A percentile compares a stretch with the other conserved stretches of the same genome.
Evolutionary conservation across 1,140 invertebrate species (phyloP).

Genomic region (Megalopta genalis): DNA sequence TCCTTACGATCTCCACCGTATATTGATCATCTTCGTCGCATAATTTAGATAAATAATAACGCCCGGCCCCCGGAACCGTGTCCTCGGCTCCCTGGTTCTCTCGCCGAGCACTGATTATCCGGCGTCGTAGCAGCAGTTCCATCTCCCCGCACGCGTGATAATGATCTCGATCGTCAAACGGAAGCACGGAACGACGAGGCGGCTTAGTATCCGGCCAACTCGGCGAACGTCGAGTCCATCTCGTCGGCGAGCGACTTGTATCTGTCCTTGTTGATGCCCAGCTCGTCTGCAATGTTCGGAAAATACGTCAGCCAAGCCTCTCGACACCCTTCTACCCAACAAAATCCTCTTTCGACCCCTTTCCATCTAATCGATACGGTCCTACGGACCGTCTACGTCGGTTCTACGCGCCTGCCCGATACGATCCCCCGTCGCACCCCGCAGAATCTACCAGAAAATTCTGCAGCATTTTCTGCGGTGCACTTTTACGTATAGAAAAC

Average conservation of each 20-base stretch:
- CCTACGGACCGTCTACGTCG: constrained; percentile 25
- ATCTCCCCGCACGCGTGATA: constrained; percentile 24
- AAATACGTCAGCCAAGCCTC: background rate
- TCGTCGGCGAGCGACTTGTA: constrained; percentile 98
- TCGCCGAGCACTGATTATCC: constrained; percentile 3
- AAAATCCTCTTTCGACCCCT: background rate
- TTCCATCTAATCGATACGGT: constrained; percentile 21
- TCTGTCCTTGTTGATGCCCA: constrained; percentile 99
- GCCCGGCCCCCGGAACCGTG: constrained; percentile 1
- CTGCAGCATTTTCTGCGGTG: too few relatives aligned
- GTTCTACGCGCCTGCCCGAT: constrained; percentile 11
- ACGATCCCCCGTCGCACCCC: background rate
- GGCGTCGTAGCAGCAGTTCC: background rate
- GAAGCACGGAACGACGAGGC: constrained; percentile 37
- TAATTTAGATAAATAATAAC: constrained; percentile 50
- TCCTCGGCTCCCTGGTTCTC: background rate
- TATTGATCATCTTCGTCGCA: constrained; percentile 46
- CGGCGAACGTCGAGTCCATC: constrained; percentile 95
- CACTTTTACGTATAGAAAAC: too few relatives aligned
- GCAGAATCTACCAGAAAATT: too few relatives aligned
- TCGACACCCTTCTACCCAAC: background rate
- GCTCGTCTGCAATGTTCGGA: constrained; percentile 88
- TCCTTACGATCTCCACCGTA: constrained; percentile 46
- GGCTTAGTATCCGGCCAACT: constrained; percentile 91
- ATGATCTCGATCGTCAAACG: constrained; percentile 32